Base-by-base conservation (phyloP, 2,113 vertebrate species). In the Rhodinocichla rosea region DNA sequence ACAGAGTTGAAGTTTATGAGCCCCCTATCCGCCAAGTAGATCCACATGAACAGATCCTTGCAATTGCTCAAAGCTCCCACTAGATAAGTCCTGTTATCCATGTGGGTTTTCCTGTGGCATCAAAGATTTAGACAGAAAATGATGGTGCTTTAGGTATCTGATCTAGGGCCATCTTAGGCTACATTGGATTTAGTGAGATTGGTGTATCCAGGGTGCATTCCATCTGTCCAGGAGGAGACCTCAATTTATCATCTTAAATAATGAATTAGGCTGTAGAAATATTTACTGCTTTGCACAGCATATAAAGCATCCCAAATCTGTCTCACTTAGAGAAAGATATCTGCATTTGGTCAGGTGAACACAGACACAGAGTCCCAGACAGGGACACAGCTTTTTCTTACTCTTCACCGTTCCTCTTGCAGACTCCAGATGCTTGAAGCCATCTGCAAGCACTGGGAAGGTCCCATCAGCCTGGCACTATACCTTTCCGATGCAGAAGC, bases 381-480 rank as follows among this genome's bases (percentile, higher is more conserved):
- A 56, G 45, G 6, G 26, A 71, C 19, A 26, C 18, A 60, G 30
- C 39, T 39, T 56, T 56, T 62, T 87, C 91, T 96, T 68, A 95
- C 56, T 90, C 55, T 95, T 95, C 42, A 33, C 78, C 39, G 53
- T 85, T 98, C 49, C 82, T 74, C 76, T 92, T 76, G 13, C 95
- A 99, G 99, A 96, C 99, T 99, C 93, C 99, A 99, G 98, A 99
- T 99, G 99, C 97, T 99, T 75, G 99, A 99, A 97, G 99, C 99
- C 95, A 99, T 99, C 98, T 99, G 99, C 96, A 99, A 99, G 88
- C 99, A 99, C 98, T 99, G 99, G 99, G 99, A 99, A 62, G 99
- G 99, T 15, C 99, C 99, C 50, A 98, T 99, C 98, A 99, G 99
- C 97, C 97, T 99, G 97, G 99, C 99, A 8, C 98, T 99, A 11